Evolutionary conservation across 2,797 vertebrate genomes (phyloP), one percentile per base, ranked within the genome.

Genomic region (Muscicapa striata): DNA sequence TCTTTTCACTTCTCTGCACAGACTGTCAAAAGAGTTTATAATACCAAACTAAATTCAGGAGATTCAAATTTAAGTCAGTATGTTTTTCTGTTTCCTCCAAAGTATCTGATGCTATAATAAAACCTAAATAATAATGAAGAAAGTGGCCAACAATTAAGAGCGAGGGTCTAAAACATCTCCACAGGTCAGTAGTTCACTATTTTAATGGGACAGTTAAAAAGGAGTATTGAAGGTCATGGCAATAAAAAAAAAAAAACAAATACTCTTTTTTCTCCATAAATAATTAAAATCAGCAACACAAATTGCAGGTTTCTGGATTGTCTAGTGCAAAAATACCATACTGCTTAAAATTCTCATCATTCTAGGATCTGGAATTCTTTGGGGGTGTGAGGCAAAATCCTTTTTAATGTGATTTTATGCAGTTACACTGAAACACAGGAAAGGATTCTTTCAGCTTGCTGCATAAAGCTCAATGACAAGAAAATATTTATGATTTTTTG

Each of bases 351-450:
- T 40, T 8, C 22, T 30, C 5, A 24, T 59, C 3, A 12, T 38
- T 66, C 7, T 41, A 43, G 18, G 4, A 41, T 46, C 13, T 41
- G 13, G 30, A 49, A 41, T 59, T 49, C 29, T 62, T 49, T 27
- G 5, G 2, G 5, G 3, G 3, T 3, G 4, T 11, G 8, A 17
- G 2, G 9, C 3, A 46, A 87, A 75, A 36, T 4, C 1, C 6
- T 8, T 38, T 55, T 66, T 30, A 67, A 63, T 49, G 5, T 49
- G 12, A 24, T 57, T 74, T 89, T 51, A 61, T 79, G 24, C 27
- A 48, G 12, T 70, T 74, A 41, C 10, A 46, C 7, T 38, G 38
- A 43, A 63, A 5, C 5, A 62, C 24, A 43, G 10, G 16, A 76
- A 49, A 19, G 4, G 2, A 40, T 32, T 40, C 6, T 45, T 80